Evolutionary conservation across 2,797 vertebrate genomes (phyloP).

Genomic region (Knipowitschia caucasica): DNA sequence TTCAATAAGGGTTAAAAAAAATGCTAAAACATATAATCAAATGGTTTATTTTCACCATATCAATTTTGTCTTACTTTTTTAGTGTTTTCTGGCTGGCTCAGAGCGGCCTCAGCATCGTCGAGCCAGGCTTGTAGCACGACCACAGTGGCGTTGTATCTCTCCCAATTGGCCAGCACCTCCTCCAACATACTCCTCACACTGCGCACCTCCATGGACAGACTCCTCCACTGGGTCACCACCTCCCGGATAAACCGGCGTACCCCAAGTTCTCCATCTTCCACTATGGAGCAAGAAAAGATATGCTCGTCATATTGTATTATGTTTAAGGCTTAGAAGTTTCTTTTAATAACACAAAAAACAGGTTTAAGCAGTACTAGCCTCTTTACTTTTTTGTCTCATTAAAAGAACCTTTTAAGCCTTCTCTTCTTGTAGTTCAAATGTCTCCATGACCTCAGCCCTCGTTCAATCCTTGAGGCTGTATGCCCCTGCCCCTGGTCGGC

Average conservation of each 20-base stretch:
- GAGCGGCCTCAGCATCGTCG: constrained; percentile 87
- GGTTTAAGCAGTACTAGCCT: no score
- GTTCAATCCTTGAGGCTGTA: no score
- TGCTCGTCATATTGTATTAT: no score
- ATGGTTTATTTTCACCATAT: background rate
- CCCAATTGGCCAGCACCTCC: constrained; percentile 91
- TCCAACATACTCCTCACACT: constrained; percentile 94
- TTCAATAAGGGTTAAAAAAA: no score
- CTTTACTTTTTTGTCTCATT: no score
- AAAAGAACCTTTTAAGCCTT: no score
- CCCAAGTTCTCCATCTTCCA: constrained; percentile 82
- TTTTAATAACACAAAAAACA: no score
- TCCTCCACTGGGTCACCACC: constrained; percentile 90
- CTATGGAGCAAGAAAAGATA: constrained; percentile 64
- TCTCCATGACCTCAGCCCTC: no score
- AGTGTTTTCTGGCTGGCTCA: constrained; percentile 83
- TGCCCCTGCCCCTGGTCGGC: no score
- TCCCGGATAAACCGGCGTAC: constrained; percentile 88
- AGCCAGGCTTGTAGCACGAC: constrained; percentile 89
- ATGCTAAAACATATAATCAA: no score
- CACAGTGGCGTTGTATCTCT: constrained; percentile 84
- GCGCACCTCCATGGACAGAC: constrained; percentile 89
- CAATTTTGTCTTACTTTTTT: constrained; percentile 77
- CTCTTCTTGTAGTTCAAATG: no score
- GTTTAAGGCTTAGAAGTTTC: no score